Percentiles rank a stretch among this genome's conserved stretches.
Conservation (phyloP, 2,797 vertebrate genomes). For the Astyanax mexicanus region DNA sequence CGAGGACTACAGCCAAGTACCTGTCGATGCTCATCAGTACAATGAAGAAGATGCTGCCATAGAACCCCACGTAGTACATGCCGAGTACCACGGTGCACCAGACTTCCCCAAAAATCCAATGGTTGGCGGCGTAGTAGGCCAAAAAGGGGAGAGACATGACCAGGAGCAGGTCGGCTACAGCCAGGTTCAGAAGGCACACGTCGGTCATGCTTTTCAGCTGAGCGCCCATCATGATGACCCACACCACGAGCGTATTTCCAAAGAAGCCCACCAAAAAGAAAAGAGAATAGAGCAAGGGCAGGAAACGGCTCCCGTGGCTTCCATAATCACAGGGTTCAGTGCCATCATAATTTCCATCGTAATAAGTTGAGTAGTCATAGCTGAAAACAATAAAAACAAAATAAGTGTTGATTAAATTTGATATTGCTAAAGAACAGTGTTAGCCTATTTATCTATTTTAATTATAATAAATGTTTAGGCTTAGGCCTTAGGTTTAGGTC, state of each 20-base stretch:
- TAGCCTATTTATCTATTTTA: no score
- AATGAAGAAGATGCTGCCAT: slow-evolving; percentile 89
- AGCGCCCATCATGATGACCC: slow-evolving; percentile 83
- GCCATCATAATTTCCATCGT: fast-evolving
- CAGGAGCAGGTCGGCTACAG: slow-evolving; percentile 87
- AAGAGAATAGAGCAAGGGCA: slow-evolving; percentile 80
- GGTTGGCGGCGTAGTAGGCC: slow-evolving; percentile 80
- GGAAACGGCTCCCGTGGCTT: slow-evolving; percentile 67
- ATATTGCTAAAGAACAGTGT: no score
- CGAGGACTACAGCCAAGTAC: slow-evolving; percentile 90
- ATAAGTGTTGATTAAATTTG: neutral
- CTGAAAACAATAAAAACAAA: neutral
- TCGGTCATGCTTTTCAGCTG: slow-evolving; percentile 89
- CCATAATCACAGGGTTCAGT: neutral
- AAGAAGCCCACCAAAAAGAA: slow-evolving; percentile 84
- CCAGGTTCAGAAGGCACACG: slow-evolving; percentile 89
- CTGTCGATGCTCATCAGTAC: slow-evolving; percentile 91
- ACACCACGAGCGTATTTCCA: slow-evolving; percentile 86
- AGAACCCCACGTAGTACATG: slow-evolving; percentile 85
- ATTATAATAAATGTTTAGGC: no score
- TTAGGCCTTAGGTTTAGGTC: no score
- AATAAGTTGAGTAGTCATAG: fast-evolving
- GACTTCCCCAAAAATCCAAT: slow-evolving; percentile 85
- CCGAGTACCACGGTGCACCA: slow-evolving; percentile 86
- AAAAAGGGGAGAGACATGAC: slow-evolving; percentile 89